Percentiles rank a stretch among this genome's conserved stretches.
phyloP scores from a whole-genome alignment of 2,888 invertebrate species.

The Leucophora obtusa region DNA sequence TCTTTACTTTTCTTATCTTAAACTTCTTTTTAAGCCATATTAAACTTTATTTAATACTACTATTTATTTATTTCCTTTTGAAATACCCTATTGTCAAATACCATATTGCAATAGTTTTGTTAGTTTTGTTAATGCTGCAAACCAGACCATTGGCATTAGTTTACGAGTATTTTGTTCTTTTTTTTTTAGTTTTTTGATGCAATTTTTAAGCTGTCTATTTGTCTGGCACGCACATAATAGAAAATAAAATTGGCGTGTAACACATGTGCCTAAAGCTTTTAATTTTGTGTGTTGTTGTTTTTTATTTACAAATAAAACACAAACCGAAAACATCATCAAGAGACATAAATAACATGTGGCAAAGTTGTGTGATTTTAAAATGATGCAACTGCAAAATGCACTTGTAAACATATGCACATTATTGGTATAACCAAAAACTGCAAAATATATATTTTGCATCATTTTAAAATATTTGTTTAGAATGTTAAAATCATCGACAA shows the following conservation, averaged over 20 bases:
- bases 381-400: constrained; percentile 40
- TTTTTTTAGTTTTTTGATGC: constrained; percentile 34
- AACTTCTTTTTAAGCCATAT: too few relatives aligned
- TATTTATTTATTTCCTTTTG: too few relatives aligned
- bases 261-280: constrained; percentile 56
- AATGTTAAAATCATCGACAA: too few relatives aligned
- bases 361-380: constrained; percentile 18
- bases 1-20: too few relatives aligned
- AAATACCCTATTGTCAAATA: neutral
- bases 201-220: constrained; percentile 59
- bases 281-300: constrained; percentile 3
- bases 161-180: neutral
- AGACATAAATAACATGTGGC: constrained; percentile 30
- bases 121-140: neutral
- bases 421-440: too few relatives aligned
- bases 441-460: too few relatives aligned
- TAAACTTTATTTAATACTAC: too few relatives aligned
- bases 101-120: neutral
- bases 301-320: constrained; percentile 44
- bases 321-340: constrained; percentile 9
- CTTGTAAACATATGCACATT: neutral
- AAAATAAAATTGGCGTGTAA: constrained; percentile 52
- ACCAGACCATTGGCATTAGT: neutral
- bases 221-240: constrained; percentile 57
- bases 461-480: too few relatives aligned